A percentile compares a stretch with the other conserved stretches of the same genome.
phyloP scores from a whole-genome alignment of 2,888 invertebrate species.

The Habrosyne pyritoides region DNA sequence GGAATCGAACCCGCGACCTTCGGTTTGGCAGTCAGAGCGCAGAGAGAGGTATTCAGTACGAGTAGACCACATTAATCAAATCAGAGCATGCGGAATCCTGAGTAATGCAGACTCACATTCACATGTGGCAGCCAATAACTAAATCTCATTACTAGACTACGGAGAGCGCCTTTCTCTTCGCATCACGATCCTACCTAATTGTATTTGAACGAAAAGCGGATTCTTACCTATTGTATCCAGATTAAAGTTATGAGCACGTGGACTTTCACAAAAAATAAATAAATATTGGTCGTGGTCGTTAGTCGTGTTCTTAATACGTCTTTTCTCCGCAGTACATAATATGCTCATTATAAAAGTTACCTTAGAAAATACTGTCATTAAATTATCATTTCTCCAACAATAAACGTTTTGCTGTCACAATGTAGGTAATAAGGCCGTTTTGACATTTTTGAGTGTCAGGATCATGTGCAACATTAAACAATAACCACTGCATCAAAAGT shows the following conservation, averaged over 20 bases:
- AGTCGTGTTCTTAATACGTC: neutral
- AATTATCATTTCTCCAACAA: too few species aligned
- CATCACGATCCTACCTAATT: neutral
- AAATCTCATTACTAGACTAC: conserved; percentile 60
- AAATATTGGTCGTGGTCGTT: too few species aligned
- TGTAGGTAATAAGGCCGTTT: too few species aligned
- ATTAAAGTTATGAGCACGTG: neutral
- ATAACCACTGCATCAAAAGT: too few species aligned
- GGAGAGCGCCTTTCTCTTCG: conserved; percentile 13
- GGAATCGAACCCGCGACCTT: too few species aligned
- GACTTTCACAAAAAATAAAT: conserved; percentile 17
- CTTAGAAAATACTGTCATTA: too few species aligned
- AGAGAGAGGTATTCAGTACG: conserved; percentile 16
- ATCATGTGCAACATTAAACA: too few species aligned
- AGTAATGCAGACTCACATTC: conserved; percentile 50
- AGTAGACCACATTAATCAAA: conserved; percentile 57
- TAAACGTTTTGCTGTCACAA: too few species aligned
- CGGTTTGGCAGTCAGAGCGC: too few species aligned
- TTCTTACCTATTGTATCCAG: neutral
- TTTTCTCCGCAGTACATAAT: too few species aligned
- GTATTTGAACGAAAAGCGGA: neutral
- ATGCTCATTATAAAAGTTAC: too few species aligned
- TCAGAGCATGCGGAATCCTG: conserved; percentile 64
- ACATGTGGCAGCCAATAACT: conserved; percentile 41
- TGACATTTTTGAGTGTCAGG: too few species aligned